phyloP scores from a whole-genome alignment of 2,888 invertebrate species.

The Diploptera punctata region DNA sequence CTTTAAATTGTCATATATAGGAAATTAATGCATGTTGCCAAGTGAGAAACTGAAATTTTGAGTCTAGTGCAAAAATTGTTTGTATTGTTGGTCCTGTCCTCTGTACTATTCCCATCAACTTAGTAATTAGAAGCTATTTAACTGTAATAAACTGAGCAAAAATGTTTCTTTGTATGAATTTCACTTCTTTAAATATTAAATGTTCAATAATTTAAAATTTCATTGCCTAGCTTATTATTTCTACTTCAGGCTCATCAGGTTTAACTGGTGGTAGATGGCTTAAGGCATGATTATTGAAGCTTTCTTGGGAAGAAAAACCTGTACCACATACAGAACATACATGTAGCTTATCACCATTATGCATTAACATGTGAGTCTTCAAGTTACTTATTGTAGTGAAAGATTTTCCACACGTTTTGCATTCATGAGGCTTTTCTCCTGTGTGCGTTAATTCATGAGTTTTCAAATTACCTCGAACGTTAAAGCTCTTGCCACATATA shows the following conservation, averaged over 20 bases:
- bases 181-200: too few species aligned
- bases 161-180: too few species aligned
- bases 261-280: slow-evolving; percentile 5
- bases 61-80: too few species aligned
- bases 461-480: slow-evolving; percentile 15
- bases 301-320: slow-evolving; percentile 1
- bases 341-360: slow-evolving; percentile 16
- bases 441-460: slow-evolving; percentile 22
- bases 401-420: slow-evolving; percentile 4
- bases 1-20: too few species aligned
- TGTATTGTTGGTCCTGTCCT: too few species aligned
- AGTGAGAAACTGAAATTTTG: too few species aligned
- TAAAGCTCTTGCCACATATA: slow-evolving; percentile 16
- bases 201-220: too few species aligned
- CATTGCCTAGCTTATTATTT: too few species aligned
- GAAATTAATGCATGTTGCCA: too few species aligned
- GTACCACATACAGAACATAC: slow-evolving; percentile 11
- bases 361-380: slow-evolving; percentile 5
- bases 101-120: too few species aligned
- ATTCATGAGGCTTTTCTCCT: slow-evolving; percentile 6
- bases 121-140: too few species aligned
- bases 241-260: slow-evolving; percentile 6
- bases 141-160: too few species aligned
- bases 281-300: slow-evolving; percentile 3
- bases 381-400: slow-evolving; percentile 10